Evolutionary conservation across 2,113 vertebrate species (phyloP).

Genomic region (Brachyhypopomus gauderio): DNA sequence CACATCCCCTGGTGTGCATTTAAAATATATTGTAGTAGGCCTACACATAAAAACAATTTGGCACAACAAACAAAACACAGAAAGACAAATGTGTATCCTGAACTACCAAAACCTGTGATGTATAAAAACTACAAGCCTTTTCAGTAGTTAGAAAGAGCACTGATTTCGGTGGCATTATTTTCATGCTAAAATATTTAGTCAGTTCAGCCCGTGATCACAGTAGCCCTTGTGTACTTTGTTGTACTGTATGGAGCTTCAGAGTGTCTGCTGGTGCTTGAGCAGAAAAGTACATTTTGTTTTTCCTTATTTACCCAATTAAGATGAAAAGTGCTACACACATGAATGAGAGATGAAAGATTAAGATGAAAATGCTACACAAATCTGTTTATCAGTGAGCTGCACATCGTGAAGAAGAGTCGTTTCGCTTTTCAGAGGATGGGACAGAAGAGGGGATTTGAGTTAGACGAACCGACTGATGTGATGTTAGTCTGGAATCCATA

Average conservation of each 20-base stretch:
- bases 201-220: background rate
- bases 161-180: no score
- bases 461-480: background rate
- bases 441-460: background rate
- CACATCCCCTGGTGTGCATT: background rate
- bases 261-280: background rate
- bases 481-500: background rate
- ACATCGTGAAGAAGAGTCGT: background rate
- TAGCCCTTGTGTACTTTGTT: slow-evolving; percentile 8
- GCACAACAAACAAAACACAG: background rate
- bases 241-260: background rate
- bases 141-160: background rate
- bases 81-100: background rate
- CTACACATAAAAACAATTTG: background rate
- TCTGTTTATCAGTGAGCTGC: background rate
- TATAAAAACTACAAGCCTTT: background rate
- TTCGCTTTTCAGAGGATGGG: background rate
- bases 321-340: background rate
- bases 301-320: background rate
- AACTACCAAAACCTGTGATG: background rate
- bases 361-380: background rate
- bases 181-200: background rate
- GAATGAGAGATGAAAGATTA: no score
- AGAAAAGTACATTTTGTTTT: background rate
- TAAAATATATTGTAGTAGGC: slow-evolving; percentile 10